Evolutionary conservation across 53 echinoderm and acorn worm species (phyloP).

Genomic region (Henricia sp.): DNA sequence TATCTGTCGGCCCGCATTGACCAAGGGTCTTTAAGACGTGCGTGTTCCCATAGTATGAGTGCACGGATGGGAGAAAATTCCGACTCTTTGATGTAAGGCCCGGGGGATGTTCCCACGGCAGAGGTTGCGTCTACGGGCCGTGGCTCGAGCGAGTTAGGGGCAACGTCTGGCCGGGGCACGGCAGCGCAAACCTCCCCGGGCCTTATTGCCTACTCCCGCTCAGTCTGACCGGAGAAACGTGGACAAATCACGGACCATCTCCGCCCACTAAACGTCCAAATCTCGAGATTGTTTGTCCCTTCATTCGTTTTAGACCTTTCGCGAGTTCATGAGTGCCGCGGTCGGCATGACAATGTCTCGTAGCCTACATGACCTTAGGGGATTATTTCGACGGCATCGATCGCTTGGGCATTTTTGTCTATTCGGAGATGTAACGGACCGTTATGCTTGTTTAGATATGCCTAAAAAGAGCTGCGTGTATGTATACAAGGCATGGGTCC

Average conservation of each 20-base stretch:
- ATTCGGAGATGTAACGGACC: neutral
- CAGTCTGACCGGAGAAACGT: conserved; percentile 21
- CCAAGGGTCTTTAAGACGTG: conserved; percentile 56
- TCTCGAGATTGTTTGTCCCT: conserved; percentile 13
- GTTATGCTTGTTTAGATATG: conserved; percentile 52
- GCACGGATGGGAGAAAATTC: neutral
- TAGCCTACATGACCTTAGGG: neutral
- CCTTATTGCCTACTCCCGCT: conserved; percentile 24
- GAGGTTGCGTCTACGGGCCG: no score
- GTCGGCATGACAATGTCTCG: conserved; percentile 32
- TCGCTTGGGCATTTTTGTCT: neutral
- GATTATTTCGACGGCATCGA: conserved; percentile 46
- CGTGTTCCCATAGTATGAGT: conserved; percentile 10
- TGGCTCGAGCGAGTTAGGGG: conserved; percentile 7
- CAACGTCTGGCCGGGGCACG: conserved; percentile 14
- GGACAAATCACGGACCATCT: conserved; percentile 43
- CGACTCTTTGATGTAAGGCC: conserved; percentile 34
- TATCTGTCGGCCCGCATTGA: conserved; percentile 48
- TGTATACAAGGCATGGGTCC: neutral
- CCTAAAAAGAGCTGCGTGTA: conserved; percentile 15
- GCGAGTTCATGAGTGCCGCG: neutral
- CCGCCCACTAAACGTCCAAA: conserved; percentile 3
- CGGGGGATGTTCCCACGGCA: conserved; percentile 52
- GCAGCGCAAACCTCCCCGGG: conserved; percentile 52
- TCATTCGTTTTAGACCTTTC: neutral